These are phyloP conservation scores for Acanthurus lineatus DNA, from an alignment of 2,797 vertebrate genomes.

Conservation along the genomic window DNA sequence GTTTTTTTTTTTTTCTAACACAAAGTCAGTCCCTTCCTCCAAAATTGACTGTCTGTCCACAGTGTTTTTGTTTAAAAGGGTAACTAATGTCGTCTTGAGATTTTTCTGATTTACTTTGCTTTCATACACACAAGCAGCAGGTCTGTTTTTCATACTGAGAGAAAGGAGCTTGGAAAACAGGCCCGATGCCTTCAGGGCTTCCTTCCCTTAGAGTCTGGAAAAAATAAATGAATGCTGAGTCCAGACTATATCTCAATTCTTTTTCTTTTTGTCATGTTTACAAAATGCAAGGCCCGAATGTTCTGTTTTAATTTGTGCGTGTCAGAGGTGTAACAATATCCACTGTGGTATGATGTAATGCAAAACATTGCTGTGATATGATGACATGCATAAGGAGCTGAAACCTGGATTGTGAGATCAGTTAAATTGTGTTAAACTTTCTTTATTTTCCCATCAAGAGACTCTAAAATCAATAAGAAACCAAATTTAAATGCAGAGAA, in stretches of 20 bases:
- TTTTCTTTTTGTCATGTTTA: constrained; percentile 18
- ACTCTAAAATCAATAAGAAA: neutral
- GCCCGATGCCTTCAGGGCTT: constrained; percentile 36
- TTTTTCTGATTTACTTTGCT: neutral
- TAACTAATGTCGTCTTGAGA: neutral
- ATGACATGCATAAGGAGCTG: neutral
- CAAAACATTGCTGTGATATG: neutral
- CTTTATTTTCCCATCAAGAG: neutral
- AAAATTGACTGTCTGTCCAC: neutral
- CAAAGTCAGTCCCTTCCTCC: neutral
- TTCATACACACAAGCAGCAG: neutral
- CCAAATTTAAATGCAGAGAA: neutral
- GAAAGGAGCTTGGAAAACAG: constrained; percentile 21
- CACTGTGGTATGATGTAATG: neutral
- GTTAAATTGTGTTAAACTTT: neutral
- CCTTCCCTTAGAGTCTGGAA: constrained; percentile 35
- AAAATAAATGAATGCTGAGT: constrained; percentile 50
- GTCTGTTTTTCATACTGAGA: neutral
- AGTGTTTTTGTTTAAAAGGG: neutral
- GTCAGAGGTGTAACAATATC: neutral
- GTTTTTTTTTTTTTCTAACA: neutral
- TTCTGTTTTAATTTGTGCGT: neutral
- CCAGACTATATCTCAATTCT: constrained; percentile 6
- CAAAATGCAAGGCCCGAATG: neutral
- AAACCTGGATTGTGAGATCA: neutral